These are phyloP conservation scores for Ailurus styani DNA, from an alignment of 2,113 vertebrate species.

Conservation along the genomic window DNA sequence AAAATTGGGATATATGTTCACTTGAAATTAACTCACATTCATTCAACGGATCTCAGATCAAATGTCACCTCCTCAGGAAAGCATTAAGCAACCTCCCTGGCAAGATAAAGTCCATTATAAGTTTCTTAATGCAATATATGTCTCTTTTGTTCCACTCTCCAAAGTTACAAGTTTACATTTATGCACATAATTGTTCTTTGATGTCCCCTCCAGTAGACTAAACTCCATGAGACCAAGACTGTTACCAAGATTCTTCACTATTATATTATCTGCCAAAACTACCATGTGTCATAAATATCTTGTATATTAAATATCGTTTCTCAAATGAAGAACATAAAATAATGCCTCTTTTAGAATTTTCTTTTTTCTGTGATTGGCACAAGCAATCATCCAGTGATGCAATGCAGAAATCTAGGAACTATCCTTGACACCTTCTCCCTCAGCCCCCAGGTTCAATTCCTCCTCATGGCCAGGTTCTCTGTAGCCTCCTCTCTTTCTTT, in stretches of 20 bases:
- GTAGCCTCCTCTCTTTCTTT: neutral
- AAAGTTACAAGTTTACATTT: neutral
- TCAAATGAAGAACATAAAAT: neutral
- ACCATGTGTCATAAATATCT: neutral
- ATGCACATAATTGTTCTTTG: neutral
- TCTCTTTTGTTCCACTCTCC: neutral
- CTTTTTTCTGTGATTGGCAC: neutral
- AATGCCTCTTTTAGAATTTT: neutral
- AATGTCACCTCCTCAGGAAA: neutral
- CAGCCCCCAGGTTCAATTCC: neutral
- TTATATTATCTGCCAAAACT: neutral
- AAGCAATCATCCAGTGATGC: neutral
- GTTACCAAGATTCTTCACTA: neutral
- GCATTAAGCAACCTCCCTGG: neutral
- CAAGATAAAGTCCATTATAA: neutral
- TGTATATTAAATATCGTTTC: neutral
- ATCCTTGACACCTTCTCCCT: neutral
- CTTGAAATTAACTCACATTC: neutral
- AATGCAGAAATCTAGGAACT: neutral
- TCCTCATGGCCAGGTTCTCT: neutral
- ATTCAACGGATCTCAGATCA: neutral
- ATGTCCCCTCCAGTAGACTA: neutral
- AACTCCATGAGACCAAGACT: neutral
- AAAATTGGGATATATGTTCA: neutral
- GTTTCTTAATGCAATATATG: neutral